Base-by-base conservation (phyloP, 2,888 invertebrate genomes). In the Silvanus unidentatus region DNA sequence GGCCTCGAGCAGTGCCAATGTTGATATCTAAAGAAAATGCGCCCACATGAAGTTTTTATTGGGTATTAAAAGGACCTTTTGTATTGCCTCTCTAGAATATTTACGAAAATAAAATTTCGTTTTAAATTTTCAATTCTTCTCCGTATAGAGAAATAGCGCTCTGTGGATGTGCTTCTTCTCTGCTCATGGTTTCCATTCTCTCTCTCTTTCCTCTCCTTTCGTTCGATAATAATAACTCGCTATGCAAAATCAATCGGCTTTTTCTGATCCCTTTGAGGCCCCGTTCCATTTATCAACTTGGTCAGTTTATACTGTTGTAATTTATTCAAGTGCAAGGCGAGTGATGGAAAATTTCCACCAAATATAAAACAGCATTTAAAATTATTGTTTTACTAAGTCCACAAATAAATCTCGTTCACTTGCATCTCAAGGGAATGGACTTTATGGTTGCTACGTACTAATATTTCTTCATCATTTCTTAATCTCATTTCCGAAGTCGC, bases 391-490 rank as follows among this genome's bases (percentile, higher is more conserved):
- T 22, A 22, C 22, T 22, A 5, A 22, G 8, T 22, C 22, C 48
- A 34, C 42, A 27, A 29, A 50, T 48, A 53, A 53, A 53, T 50
- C 52, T 45, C 44, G 45, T 42, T 54, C 50, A 49, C 40, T 35
- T 51, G 39, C 48, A 50, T 47, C 45, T 43, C 43, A 27, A 35
- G 48, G 47, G 44, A 46, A 49, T 44, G 44, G 39, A 48, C 47
- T 57, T 57, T 57, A 57, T 55, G 48, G 48, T 42, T 46, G 41
- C 38, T 36, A 47, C 48, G 45, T 40, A 37, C 48, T 52, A 54
- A 58, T 58, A 55, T 53, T 54, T 58, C 54, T 57, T 57, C 58
- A 57, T 58, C 55, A 55, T 55, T 57, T 57, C 54, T 53, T 55
- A 55, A 58, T 58, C 55, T 57, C 52, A 52, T 54, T 57, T 43